Base-by-base conservation (phyloP, 2,797 vertebrate species). In the Oceanodroma leucorhoa region DNA sequence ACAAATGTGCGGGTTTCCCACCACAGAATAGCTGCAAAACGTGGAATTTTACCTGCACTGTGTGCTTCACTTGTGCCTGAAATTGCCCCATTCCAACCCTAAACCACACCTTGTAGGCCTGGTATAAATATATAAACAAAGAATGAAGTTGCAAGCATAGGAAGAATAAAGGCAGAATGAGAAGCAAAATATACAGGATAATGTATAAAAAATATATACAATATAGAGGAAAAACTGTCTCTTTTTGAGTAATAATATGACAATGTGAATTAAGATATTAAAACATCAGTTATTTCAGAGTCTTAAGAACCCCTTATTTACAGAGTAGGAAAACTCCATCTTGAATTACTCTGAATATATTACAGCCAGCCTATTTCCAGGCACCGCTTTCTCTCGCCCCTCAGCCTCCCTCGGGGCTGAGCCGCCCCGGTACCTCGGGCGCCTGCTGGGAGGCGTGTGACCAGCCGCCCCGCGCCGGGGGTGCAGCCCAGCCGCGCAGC, bases 391-490 rank as follows among this genome's bases (percentile, higher is more conserved):
- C 67, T 43, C 43, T 46, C 22, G 7, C 14, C 29, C 38, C 55
- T 18, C 22, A 0, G 1, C 32, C 6, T 34, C 40, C 48, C 43
- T 11, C 5, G 7, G 78, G 18, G 58, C 4, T 14, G 22, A 71
- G 53, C 32, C 26, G 26, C 16, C 11, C 4, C 6, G 40, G 22
- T 6, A 9, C 9, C 5, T 3, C 1, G 7, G 36, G 65, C 1
- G 2, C 40, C 32, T 6, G 32, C 23, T 1, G 5, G 50, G 20
- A 34, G 19, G 1, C 2, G 6, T 10, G 36, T 3, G 12, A 11
- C 10, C 27, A 10, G 15, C 23, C 2, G 2, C 36, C 53, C 30
- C 2, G 3, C 27, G 3, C 41, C n/a, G 45, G 50, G 36, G n/a
- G 4, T 54, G 57, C 40, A n/a, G 67, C 57, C 46, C 18, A 17